These are phyloP conservation scores for Dromaius novaehollandiae DNA, from an alignment of 2,113 vertebrate species.

Conservation along the genomic window DNA sequence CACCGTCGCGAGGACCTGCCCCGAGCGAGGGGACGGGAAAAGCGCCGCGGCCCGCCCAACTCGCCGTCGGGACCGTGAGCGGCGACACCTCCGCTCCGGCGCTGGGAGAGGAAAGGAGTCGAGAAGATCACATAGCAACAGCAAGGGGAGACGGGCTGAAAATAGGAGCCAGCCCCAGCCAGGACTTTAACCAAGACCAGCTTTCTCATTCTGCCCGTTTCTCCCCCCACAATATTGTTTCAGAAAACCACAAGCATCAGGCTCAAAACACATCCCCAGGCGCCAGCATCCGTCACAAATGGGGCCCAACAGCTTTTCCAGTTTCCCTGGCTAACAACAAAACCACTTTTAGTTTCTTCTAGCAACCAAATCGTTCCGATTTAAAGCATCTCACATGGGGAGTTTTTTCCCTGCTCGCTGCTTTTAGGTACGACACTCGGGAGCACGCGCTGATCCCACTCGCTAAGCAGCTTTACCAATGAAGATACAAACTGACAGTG, in stretches of 20 bases:
- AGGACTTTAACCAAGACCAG: not conserved
- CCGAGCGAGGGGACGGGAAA: not conserved
- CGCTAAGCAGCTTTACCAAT: not conserved
- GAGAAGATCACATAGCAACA: fast-evolving
- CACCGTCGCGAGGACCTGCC: too few species aligned
- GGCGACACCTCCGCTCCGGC: fast-evolving
- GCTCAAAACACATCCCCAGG: not conserved
- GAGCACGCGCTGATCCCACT: not conserved
- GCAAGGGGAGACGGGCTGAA: fast-evolving
- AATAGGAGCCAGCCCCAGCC: not conserved
- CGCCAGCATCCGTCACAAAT: fast-evolving
- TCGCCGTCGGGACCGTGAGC: not conserved
- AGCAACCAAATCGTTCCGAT: not conserved
- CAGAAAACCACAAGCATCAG: not conserved
- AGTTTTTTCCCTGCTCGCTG: fast-evolving
- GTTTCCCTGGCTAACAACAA: not conserved
- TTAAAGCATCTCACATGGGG: fast-evolving
- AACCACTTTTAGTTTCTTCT: not conserved
- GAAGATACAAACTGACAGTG: fast-evolving
- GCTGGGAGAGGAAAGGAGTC: not conserved
- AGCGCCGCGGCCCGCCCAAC: not conserved
- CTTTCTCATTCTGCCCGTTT: not conserved
- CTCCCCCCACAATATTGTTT: fast-evolving
- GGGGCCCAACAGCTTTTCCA: not conserved
- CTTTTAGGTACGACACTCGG: fast-evolving